Conservation (phyloP, 2,888 invertebrate genomes). For the Mantis religiosa region DNA sequence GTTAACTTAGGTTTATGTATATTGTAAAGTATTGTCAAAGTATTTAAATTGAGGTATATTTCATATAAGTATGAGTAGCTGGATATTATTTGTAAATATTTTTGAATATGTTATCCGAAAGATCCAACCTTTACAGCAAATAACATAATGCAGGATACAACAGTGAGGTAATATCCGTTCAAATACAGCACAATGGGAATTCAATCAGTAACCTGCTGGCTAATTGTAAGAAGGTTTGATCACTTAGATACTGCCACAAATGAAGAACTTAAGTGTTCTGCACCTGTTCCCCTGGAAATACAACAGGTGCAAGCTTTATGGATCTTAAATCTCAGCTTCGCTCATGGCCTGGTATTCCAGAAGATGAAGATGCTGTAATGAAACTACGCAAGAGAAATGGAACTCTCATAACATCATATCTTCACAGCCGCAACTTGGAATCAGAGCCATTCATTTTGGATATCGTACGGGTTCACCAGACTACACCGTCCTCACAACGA, state of each 20-base stretch:
- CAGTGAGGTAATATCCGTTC: no score
- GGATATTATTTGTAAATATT: no score
- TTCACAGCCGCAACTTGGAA: not conserved
- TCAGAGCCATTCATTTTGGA: no score
- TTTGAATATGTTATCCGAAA: no score
- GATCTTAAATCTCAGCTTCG: not conserved
- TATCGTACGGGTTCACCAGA: no score
- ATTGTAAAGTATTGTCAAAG: no score
- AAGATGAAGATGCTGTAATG: not conserved
- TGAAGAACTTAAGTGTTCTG: not conserved
- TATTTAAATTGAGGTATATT: no score
- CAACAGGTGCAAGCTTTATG: constrained; percentile 1
- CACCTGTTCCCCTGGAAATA: constrained; percentile 4
- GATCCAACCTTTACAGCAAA: no score
- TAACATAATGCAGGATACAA: no score
- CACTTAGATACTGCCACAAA: not conserved
- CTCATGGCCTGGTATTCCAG: constrained; percentile 7
- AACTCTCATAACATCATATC: not conserved
- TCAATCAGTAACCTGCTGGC: constrained; percentile 7
- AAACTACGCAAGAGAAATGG: constrained; percentile 7
- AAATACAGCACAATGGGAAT: not conserved
- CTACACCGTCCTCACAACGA: no score
- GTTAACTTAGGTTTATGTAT: no score
- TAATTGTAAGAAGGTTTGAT: constrained; percentile 10
- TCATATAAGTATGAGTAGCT: no score